Base-by-base conservation (phyloP, 2,888 invertebrate species). In the Eutolmus rufibarbis region DNA sequence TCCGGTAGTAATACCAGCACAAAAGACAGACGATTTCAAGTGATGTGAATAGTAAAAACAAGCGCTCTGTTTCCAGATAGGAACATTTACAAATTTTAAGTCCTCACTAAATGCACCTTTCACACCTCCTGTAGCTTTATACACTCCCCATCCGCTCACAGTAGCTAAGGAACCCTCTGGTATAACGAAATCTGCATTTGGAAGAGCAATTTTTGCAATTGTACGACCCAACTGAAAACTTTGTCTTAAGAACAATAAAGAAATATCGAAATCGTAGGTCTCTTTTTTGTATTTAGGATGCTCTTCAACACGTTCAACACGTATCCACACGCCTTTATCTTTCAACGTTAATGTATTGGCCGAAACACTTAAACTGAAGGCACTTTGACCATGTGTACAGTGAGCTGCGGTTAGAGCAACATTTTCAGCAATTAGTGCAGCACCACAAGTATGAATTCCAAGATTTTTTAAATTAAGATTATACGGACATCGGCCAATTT, bases 361-460 rank as follows among this genome's bases (percentile, higher is more conserved):
- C 16, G 51, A 31, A 2, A 81, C 81, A 56, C 16, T 51, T n/a
- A 81, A 51, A 23, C 40, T 40, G 8, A 9, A 5, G 3, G 34
- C 4, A 56, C n/a, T 23, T 31, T 56, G 34, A n/a, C n/a, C 34
- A 16, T 19, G n/a, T 2, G 82, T 82, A 19, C 82, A 82, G 19
- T 82, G 82, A 9, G 82, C 82, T 9, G 82, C 82, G 16, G 82
- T 82, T 31, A 82, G 4, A 9, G 46, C 82, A 57, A 57, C 34
- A 8, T 81, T 51, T 16, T 16, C 3, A 14, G 56, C 81, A 31
- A 82, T 57, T 37, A 57, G 12, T 9, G n/a, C 82, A 37, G 28
- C 56, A 1, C 82, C 57, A 57, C 82, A 82, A n/a, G 12, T 5
- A 31, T 74, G 74, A 34, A 31, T 28, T n/a, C 74, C 74, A 1